Conservation (phyloP, 1,140 invertebrate species). For the Geopemphigus sp. region DNA sequence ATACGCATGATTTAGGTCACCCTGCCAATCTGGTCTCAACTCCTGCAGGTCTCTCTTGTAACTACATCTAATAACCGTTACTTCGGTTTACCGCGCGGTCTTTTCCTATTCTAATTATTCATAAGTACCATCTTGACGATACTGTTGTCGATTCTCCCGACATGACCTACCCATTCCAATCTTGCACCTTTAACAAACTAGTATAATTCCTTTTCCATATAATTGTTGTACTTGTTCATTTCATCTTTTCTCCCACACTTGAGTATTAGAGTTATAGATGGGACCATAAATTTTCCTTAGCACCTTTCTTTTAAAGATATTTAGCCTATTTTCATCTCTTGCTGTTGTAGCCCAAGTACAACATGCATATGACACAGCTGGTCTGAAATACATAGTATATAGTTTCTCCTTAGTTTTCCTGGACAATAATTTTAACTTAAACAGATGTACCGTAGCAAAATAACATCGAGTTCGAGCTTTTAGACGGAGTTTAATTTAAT, state of each 20-base stretch:
- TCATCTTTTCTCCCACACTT: background rate
- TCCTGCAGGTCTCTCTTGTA: background rate
- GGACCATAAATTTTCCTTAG: no score
- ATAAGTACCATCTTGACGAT: conserved; percentile 1
- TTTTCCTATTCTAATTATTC: background rate
- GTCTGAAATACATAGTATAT: no score
- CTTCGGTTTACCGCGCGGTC: no score
- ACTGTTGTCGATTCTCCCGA: background rate
- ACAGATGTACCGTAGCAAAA: background rate
- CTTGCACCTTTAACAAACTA: background rate
- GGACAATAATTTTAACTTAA: background rate
- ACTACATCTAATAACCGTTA: background rate
- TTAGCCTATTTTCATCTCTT: no score
- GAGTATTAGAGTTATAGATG: background rate
- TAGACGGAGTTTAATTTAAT: background rate
- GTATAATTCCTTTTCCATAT: background rate
- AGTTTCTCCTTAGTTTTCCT: no score
- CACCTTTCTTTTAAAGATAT: no score
- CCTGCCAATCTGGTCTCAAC: background rate
- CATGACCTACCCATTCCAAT: background rate
- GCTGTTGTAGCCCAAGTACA: no score
- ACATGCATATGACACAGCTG: no score
- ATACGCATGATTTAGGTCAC: no score
- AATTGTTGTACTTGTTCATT: background rate
- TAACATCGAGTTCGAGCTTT: background rate